These are phyloP conservation scores for Ciona savignyi DNA, from an alignment of 23 tunicate species.

Conservation along the genomic window DNA sequence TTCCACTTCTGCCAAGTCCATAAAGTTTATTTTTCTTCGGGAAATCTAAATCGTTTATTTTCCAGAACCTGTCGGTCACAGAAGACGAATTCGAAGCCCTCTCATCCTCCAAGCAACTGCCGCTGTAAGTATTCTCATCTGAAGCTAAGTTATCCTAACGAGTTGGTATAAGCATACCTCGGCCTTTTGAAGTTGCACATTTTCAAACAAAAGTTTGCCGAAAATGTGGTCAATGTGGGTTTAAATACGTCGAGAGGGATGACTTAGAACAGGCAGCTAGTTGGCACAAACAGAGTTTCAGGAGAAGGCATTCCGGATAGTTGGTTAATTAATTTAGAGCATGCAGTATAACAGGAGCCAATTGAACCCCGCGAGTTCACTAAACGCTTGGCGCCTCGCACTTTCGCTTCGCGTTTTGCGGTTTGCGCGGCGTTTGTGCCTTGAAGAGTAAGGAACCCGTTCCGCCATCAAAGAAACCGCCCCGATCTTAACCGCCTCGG, in stretches of 20 bases:
- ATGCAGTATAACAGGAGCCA: background rate
- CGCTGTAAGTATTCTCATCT: background rate
- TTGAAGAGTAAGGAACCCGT: background rate
- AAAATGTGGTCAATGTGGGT: no score
- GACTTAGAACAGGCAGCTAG: no score
- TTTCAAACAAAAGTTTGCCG: background rate
- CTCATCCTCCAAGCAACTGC: background rate
- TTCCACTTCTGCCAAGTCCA: background rate
- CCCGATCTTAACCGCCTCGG: background rate
- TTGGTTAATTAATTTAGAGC: background rate
- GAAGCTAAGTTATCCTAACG: background rate
- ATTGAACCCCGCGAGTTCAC: background rate
- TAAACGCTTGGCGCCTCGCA: background rate
- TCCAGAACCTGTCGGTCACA: background rate
- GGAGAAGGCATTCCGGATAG: no score
- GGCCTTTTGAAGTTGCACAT: background rate
- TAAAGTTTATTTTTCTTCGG: background rate
- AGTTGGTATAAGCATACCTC: background rate
- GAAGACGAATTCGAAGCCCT: background rate
- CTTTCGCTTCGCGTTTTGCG: background rate
- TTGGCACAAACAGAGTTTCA: no score
- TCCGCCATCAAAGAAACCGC: background rate
- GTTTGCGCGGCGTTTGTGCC: background rate
- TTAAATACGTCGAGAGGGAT: no score
- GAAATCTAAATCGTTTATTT: background rate